Evolutionary conservation across 2,888 invertebrate genomes (phyloP), one percentile per base, ranked within the genome.

Genomic region (Zootermopsis nevadensis): DNA sequence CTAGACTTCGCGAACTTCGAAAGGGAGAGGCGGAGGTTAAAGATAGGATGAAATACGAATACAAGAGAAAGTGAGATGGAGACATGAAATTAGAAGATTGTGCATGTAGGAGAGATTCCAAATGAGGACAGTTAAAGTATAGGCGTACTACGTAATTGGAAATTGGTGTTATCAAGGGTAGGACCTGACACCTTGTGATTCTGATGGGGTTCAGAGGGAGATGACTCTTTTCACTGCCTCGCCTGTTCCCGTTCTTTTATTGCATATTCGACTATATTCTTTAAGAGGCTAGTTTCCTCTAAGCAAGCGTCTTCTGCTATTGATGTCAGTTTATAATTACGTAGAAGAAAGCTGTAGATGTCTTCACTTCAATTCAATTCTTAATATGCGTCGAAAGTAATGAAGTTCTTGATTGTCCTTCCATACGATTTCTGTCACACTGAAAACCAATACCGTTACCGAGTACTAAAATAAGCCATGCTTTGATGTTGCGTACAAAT

Each of bases 161-260:
- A 77, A 77, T 77, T 77, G 77, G 77, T 77, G 77, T 77, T 77
- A 55, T 77, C 77, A 77, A 77, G 53, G 31, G 27, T 30, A 33
- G 33, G 31, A 19, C 31, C 53, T 77, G 30, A 55, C 53, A 77
- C 53, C 55, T 77, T 53, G 77, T 27, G 33, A 69, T 31, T n/a
- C 69, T 69, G 27, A 69, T 7, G 27, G 33, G 33, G 33, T 22
- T 69, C 8, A 15, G 60, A 10, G 6, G 27, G 67, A 30, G 69
- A 69, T 33, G 33, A 69, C 31, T 69, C 69, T 33, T 69, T 69
- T 69, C 33, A 69, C 22, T 60, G 60, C 60, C 60, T 60, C 12
- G 30, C 27, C 67, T 30, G 19, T n/a, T 1, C 67, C 30, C 67
- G 30, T 31, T 1, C 31, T n/a, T 27, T 27, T 30, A n/a, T n/a